Conservation (phyloP, 2,113 vertebrate genomes). For the Glareola pratincola region DNA sequence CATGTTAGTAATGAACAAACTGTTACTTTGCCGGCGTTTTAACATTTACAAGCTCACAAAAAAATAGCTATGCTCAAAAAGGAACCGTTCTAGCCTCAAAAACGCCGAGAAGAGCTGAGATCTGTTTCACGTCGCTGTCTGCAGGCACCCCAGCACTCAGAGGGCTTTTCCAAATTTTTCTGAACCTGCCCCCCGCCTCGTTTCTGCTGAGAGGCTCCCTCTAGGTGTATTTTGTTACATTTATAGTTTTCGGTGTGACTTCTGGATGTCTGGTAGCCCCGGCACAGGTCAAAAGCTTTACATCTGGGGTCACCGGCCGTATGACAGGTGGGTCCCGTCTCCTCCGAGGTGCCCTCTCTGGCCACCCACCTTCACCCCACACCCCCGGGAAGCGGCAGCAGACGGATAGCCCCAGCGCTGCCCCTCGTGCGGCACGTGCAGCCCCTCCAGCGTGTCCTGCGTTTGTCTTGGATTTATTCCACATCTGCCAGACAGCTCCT, state of each 20-base stretch:
- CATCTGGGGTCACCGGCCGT: background rate
- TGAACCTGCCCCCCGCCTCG: accelerated
- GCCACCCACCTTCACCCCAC: background rate
- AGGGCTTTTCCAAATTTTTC: background rate
- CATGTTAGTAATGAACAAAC: constrained; percentile 50
- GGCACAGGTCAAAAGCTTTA: background rate
- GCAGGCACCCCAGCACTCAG: background rate
- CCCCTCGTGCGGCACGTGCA: background rate
- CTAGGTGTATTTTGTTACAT: background rate
- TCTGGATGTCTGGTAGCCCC: background rate
- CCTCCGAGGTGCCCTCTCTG: background rate
- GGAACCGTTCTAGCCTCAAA: constrained; percentile 7
- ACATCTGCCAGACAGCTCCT: constrained; percentile 19
- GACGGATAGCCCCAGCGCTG: background rate
- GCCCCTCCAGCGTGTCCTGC: background rate
- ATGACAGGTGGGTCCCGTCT: accelerated
- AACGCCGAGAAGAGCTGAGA: constrained; percentile 30
- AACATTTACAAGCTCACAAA: constrained; percentile 18
- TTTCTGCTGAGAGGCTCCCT: background rate
- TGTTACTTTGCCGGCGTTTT: constrained; percentile 38
- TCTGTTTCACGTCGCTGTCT: constrained; percentile 5
- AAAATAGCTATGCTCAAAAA: background rate
- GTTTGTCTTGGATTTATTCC: constrained; percentile 43
- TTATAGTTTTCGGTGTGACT: background rate
- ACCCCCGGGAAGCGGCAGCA: background rate